Base-by-base conservation (phyloP, 2,113 vertebrate species). In the Vulpes vulpes region DNA sequence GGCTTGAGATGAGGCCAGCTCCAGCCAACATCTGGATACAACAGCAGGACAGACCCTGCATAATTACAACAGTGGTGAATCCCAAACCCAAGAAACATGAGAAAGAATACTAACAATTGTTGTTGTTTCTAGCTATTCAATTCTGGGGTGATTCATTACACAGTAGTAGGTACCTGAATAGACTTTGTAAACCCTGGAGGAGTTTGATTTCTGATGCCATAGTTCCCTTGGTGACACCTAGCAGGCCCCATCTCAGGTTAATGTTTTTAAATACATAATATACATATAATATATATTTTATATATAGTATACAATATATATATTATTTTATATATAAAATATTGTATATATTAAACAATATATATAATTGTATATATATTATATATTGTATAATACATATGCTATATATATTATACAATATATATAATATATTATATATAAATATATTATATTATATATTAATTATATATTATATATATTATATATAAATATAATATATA, bases 1-100 rank as follows among this genome's bases (percentile, higher is more conserved):
- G 3, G 3, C 1, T 67, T 74, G 57, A 81, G n/a, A 43, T 5
- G 25, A 73, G 20, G 8, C 43, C 12, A 65, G 15, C 20, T 80
- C 55, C 19, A 49, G 3, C 8, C 5, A 69, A 22, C 16, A 38
- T 27, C 15, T 49, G 30, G 8, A n/a, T 15, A 3, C 2, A 43
- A 32, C 22, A 27, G 32, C 1, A 6, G 8, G 51, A 65, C 5
- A 86, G 15, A 11, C 1, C 35, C 17, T 0, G 0, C 30, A 4
- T 27, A 79, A 84, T 32, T 43, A 19, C 20, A 5, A 35, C 9
- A 14, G 2, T 3, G 4, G 3, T 62, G 38, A 73, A 35, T 25
- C 5, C 16, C 30, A 49, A 88, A 60, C 17, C 3, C 17, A 19
- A 69, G 19, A 89, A 84, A 1, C 57, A 35, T 11, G 16, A 11